phyloP scores from a whole-genome alignment of 2,888 invertebrate genomes.

The Acanthosepion lycidas region DNA sequence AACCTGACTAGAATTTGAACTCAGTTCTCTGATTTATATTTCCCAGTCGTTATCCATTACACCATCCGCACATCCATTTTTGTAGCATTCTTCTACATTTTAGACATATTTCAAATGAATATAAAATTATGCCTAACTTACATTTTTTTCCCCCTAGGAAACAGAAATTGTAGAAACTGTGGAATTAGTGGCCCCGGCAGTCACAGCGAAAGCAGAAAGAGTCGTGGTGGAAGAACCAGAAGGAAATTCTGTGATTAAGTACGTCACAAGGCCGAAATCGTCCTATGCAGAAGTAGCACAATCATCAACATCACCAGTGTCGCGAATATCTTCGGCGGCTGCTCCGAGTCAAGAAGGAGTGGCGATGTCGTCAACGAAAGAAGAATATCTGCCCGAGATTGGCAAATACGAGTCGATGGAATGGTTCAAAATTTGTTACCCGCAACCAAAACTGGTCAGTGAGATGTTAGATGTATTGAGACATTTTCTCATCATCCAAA shows the following conservation, averaged over 20 bases:
- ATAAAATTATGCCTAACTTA: no score
- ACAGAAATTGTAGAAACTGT: not conserved
- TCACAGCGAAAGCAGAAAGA: not conserved
- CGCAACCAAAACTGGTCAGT: not conserved
- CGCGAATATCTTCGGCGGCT: not conserved
- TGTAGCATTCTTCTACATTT: no score
- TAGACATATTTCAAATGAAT: no score
- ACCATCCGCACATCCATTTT: no score
- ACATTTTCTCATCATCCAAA: not conserved
- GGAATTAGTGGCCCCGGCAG: not conserved
- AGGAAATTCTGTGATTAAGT: not conserved
- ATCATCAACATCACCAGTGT: not conserved
- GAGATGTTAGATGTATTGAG: not conserved
- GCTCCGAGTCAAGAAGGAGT: not conserved
- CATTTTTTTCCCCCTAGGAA: not conserved
- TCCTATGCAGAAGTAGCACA: not conserved
- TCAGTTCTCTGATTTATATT: no score
- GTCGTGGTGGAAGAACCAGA: not conserved
- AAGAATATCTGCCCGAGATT: not conserved
- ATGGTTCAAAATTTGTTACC: not conserved
- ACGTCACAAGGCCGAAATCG: not conserved
- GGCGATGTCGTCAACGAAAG: not conserved
- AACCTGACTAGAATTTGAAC: no score
- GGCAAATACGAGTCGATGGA: not conserved
- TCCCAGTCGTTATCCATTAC: no score